A percentile compares a stretch with the other conserved stretches of the same genome.
Conservation (phyloP, 2,888 invertebrate genomes). For the Cartodere bifasciata region DNA sequence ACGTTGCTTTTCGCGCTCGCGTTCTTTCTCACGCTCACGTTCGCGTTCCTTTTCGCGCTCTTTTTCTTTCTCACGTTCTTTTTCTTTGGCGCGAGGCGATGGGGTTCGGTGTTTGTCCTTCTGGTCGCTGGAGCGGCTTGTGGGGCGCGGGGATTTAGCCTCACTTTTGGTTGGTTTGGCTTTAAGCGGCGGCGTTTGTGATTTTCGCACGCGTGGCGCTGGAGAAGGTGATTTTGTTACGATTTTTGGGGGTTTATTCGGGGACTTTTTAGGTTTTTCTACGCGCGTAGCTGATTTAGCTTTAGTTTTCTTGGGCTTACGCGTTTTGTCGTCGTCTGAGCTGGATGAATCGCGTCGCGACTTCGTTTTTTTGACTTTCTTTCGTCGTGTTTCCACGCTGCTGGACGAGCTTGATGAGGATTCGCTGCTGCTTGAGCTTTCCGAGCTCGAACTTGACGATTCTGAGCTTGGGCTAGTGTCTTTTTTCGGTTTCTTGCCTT, state of each 20-base stretch:
- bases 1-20: slow-evolving; percentile 36
- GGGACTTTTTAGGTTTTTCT: slow-evolving; percentile 31
- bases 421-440: slow-evolving; percentile 51
- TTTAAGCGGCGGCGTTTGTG: slow-evolving; percentile 34
- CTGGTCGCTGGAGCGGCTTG: slow-evolving; percentile 24
- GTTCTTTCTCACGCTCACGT: slow-evolving; percentile 29
- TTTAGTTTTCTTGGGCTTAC: slow-evolving; percentile 42
- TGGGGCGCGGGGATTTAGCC: slow-evolving; percentile 29
- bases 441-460: slow-evolving; percentile 49
- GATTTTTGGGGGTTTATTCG: slow-evolving; percentile 17
- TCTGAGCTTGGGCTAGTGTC: slow-evolving; percentile 58
- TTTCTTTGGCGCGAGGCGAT: slow-evolving; percentile 28
- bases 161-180: slow-evolving; percentile 24
- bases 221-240: slow-evolving; percentile 30
- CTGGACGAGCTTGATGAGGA: slow-evolving; percentile 50
- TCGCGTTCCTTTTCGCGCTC: slow-evolving; percentile 31
- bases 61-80: slow-evolving; percentile 31
- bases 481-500: slow-evolving; percentile 54
- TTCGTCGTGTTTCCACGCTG: slow-evolving; percentile 35
- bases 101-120: slow-evolving; percentile 33
- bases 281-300: slow-evolving; percentile 34
- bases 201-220: slow-evolving; percentile 25
- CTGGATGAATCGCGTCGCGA: slow-evolving; percentile 29
- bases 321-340: slow-evolving; percentile 48
- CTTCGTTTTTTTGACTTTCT: slow-evolving; percentile 29